Evolutionary conservation across 2,888 invertebrate genomes (phyloP), one percentile per base, ranked within the genome.

Genomic region (Malthinus seriepunctatus): DNA sequence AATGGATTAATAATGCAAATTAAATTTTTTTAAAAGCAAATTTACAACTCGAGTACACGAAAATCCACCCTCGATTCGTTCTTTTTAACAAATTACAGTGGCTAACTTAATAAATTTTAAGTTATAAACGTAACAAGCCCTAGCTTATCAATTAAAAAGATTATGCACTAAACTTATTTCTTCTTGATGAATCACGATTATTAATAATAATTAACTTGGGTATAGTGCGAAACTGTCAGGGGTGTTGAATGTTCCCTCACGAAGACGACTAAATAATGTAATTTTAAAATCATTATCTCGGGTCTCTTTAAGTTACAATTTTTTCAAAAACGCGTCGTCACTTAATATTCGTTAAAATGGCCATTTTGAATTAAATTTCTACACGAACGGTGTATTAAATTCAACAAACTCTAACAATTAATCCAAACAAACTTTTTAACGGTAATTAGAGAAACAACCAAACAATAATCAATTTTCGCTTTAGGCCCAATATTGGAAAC

Each of bases 141-240:
- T 32, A 32, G 39, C 12, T 57, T 57, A 57, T 52, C 47, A 47
- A 47, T 57, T 57, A 57, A 51, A 46, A 38, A 34, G 46, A 42
- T 47, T 56, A 37, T 46, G 44, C 56, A 51, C 51, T 51, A 51
- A 44, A 42, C 12, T 44, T 47, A 51, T 10, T 51, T 47, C 57
- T 56, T 42, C 44, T 15, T 57, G 57, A 57, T 52, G 57, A 57
- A 57, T 57, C 57, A 57, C 57, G 51, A 57, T 39, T 57, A 57
- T 57, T 57, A 57, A 57, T 57, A 57, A 46, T 51, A 51, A 57
- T 57, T 51, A 57, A 38, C 44, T 15, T 44, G 39, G 39, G 44
- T 49, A 39, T n/a, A n/a, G n/a, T n/a, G n/a, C 44, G 35, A 48
- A 38, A 50, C 49, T 50, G 55, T 55, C 55, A 50, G 44, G 55